These are phyloP conservation scores for Nemopilema nomurai DNA, from an alignment of 30 jellyfish, hydroid and myxozoan genomes.

Conservation along the genomic window DNA sequence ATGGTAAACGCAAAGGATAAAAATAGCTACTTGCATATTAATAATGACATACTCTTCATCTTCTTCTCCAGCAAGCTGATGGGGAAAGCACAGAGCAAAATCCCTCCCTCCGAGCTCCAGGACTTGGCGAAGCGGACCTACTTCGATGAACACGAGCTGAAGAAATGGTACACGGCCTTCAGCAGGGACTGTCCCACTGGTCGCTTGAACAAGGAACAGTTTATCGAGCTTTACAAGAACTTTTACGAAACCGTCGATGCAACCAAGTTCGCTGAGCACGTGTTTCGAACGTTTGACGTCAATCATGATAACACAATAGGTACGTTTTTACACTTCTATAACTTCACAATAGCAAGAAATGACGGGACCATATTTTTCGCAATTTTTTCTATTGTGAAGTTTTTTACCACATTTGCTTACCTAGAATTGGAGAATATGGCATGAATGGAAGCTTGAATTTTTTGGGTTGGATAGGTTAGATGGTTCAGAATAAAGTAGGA, in stretches of 20 bases:
- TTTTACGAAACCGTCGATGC: constrained; percentile 90
- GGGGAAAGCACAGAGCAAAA: constrained; percentile 88
- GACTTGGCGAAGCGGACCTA: constrained; percentile 79
- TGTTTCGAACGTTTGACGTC: constrained; percentile 90
- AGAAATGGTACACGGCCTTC: constrained; percentile 90
- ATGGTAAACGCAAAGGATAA: too few species aligned
- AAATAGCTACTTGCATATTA: background rate
- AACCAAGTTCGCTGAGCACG: constrained; percentile 93
- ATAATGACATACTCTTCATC: background rate
- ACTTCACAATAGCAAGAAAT: too few species aligned
- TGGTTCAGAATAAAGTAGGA: too few species aligned
- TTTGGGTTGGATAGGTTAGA: too few species aligned
- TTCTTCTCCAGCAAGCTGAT: constrained; percentile 58
- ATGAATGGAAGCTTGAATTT: too few species aligned
- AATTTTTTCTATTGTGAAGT: too few species aligned
- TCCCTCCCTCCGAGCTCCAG: constrained; percentile 89
- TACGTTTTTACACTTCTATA: too few species aligned
- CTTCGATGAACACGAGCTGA: constrained; percentile 88
- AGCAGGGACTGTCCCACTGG: constrained; percentile 92
- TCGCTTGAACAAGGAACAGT: constrained; percentile 76
- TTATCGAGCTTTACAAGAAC: constrained; percentile 78
- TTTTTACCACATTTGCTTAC: too few species aligned
- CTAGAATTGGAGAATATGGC: too few species aligned
- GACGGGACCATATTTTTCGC: too few species aligned
- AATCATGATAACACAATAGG: constrained; percentile 94